Evolutionary conservation across 1,140 invertebrate species (phyloP), one percentile per base, ranked within the genome.

Genomic region (Pissodes strobi): DNA sequence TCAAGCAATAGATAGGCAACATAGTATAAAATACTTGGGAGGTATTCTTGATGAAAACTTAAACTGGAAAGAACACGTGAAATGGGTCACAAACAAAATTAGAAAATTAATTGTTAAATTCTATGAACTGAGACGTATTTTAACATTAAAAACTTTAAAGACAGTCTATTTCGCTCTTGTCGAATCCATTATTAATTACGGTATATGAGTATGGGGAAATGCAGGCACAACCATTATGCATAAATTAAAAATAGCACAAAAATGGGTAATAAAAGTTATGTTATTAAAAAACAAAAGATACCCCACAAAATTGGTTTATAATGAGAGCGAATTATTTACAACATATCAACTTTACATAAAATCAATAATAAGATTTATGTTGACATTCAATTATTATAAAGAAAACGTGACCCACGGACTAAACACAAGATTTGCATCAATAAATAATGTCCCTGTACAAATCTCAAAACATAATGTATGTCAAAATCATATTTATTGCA

Each of bases 51-150:
- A 27, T 27, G 25, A 27, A 27, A 27, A 27, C 9, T 9, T 27
- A 27, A 27, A 3, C 4, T 27, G 25, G 25, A 27, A 27, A 27
- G 25, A 27, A 5, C 25, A 27, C 9, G 4, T 27, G 4, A 3
- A 27, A 27, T 9, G 9, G 3, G 25, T 27, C 25, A 27, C 25
- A 27, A 27, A 27, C 25, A 27, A 27, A 17, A 41, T 41, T n/a
- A 41, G 38, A 41, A 41, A 41, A 41, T n/a, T 41, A n/a, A 41
- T 41, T 17, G 3, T 13, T n/a, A 41, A 41, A 17, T 41, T 41
- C 17, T 41, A 41, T 41, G 38, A 41, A 17, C n/a, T 41, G n/a
- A 4, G 38, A 41, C 12, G n/a, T 41, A 41, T 41, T 17, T n/a
- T 41, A 41, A 17, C 12, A n/a, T 41, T 41, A 6, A 41, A 9